These are phyloP conservation scores for Sinotaia quadrata DNA, from an alignment of 2,888 invertebrate genomes.

Conservation along the genomic window DNA sequence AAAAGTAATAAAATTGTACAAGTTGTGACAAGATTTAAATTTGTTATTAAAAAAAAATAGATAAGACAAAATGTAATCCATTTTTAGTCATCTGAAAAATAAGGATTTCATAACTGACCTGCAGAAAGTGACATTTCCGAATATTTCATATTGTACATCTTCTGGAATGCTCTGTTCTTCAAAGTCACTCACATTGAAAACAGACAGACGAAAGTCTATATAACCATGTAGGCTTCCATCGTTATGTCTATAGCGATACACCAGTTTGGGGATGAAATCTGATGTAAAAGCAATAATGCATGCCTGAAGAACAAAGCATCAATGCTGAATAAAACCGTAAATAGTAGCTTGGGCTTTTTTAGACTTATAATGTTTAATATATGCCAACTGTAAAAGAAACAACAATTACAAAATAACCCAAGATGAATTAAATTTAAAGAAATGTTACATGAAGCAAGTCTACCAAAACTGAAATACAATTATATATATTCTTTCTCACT, in stretches of 20 bases:
- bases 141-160: constrained; percentile 32
- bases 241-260: constrained; percentile 81
- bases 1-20: too few species aligned
- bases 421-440: too few species aligned
- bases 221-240: constrained; percentile 57
- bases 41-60: too few species aligned
- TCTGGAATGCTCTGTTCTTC: constrained; percentile 49
- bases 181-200: constrained; percentile 61
- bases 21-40: too few species aligned
- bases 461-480: too few species aligned
- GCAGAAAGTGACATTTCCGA: constrained; percentile 59
- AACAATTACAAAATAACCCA: too few species aligned
- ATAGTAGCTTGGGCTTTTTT: not conserved
- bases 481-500: too few species aligned
- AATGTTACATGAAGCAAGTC: too few species aligned
- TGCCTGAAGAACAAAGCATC: constrained; percentile 79
- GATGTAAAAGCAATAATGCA: constrained; percentile 98
- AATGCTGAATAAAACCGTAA: not conserved
- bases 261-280: constrained; percentile 95
- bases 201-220: constrained; percentile 63
- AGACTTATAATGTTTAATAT: not conserved
- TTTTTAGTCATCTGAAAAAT: too few species aligned
- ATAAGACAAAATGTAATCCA: too few species aligned
- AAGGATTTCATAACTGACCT: too few species aligned
- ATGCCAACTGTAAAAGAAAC: too few species aligned